Evolutionary conservation across 2,113 vertebrate genomes (phyloP).

Genomic region (Gymnobelideus leadbeateri): DNA sequence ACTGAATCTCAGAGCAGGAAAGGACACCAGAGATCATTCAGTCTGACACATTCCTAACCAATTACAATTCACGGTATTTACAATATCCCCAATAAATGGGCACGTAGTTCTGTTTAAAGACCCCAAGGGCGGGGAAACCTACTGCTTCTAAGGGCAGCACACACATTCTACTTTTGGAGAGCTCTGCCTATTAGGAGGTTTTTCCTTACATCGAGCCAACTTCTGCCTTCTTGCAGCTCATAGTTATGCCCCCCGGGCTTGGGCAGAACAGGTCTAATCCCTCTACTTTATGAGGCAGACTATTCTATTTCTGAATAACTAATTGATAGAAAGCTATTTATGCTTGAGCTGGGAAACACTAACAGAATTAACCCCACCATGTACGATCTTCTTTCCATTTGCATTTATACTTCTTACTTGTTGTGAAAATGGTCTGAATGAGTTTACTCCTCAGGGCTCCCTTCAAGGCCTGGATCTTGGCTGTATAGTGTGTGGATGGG

Average conservation of each 20-base stretch:
- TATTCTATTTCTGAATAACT: neutral
- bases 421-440: slow-evolving; percentile 90
- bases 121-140: neutral
- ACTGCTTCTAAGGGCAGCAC: neutral
- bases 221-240: neutral
- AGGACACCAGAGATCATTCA: neutral
- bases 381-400: neutral
- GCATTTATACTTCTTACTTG: slow-evolving; percentile 88
- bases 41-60: neutral
- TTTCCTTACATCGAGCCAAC: neutral
- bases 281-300: neutral
- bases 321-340: neutral
- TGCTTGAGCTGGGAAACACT: neutral
- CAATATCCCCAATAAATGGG: neutral
- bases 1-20: neutral
- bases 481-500: slow-evolving; percentile 91
- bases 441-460: slow-evolving; percentile 90
- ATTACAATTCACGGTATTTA: neutral
- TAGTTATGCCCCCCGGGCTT: neutral
- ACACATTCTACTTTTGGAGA: neutral
- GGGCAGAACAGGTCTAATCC: neutral
- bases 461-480: slow-evolving; percentile 91
- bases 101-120: neutral
- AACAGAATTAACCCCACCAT: neutral
- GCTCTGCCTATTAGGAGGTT: neutral